Evolutionary conservation across 2,888 invertebrate genomes (phyloP).

Genomic region (Drosophila subquinaria): DNA sequence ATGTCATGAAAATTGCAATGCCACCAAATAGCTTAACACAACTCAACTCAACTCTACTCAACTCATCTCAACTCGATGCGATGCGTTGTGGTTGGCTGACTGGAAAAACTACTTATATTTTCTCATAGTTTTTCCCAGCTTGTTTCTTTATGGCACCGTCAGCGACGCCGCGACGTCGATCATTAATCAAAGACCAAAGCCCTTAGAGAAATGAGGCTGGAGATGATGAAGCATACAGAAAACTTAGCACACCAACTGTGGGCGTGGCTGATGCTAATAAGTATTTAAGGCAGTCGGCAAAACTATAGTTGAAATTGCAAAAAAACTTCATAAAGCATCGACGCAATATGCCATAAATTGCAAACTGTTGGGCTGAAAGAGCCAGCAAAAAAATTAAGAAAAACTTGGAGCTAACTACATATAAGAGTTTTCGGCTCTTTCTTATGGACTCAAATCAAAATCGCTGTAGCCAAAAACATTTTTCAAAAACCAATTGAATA

Average conservation of each 20-base stretch:
- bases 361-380: neutral
- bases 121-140: slow-evolving; percentile 21
- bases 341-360: slow-evolving; percentile 10
- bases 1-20: slow-evolving; percentile 47
- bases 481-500: too few species aligned
- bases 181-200: slow-evolving; percentile 67
- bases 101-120: slow-evolving; percentile 25
- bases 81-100: slow-evolving; percentile 4
- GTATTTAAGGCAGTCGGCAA: slow-evolving; percentile 19
- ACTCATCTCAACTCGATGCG: neutral
- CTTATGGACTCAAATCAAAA: neutral
- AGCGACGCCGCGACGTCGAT: slow-evolving; percentile 45
- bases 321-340: neutral
- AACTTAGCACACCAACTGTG: slow-evolving; percentile 8
- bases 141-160: slow-evolving; percentile 69
- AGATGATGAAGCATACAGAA: slow-evolving; percentile 37
- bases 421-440: neutral
- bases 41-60: neutral
- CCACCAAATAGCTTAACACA: slow-evolving; percentile 10
- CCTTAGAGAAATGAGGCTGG: slow-evolving; percentile 29
- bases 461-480: too few species aligned
- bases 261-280: slow-evolving; percentile 44
- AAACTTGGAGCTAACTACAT: neutral
- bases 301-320: slow-evolving; percentile 4
- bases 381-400: neutral